These are phyloP conservation scores for Acipenser oxyrinchus DNA, from an alignment of 2,797 vertebrate species.

Conservation along the genomic window DNA sequence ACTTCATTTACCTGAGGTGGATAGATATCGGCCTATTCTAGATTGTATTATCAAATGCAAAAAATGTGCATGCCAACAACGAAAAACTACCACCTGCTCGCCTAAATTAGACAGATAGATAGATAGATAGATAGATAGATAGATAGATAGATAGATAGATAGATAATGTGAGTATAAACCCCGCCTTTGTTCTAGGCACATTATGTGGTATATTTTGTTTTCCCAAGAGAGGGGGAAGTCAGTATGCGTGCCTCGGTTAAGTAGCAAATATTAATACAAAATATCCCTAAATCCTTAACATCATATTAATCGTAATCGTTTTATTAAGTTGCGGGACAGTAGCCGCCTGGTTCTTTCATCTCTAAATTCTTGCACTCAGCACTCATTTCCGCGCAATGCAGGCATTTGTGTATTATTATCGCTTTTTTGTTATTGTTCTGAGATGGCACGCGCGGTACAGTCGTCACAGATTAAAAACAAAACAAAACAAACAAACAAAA, in stretches of 20 bases:
- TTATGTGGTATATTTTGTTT: too few species aligned
- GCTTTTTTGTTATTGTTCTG: conserved; percentile 11
- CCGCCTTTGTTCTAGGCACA: too few species aligned
- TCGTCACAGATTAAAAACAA: conserved; percentile 21
- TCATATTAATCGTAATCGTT: conserved; percentile 43
- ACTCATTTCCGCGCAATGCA: conserved; percentile 45
- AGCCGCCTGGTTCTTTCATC: conserved; percentile 43
- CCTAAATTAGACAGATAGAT: too few species aligned
- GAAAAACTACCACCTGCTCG: too few species aligned
- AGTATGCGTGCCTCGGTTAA: conserved; percentile 23
- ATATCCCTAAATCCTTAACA: conserved; percentile 35
- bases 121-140: too few species aligned
- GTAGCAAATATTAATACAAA: conserved; percentile 33
- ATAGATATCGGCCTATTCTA: too few species aligned
- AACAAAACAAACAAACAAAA: not conserved
- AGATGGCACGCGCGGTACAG: conserved; percentile 32
- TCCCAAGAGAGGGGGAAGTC: too few species aligned
- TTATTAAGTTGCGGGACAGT: conserved; percentile 49
- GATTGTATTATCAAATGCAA: too few species aligned
- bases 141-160: too few species aligned
- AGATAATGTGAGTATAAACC: too few species aligned
- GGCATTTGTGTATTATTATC: conserved; percentile 41
- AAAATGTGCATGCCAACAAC: too few species aligned
- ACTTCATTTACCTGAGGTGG: too few species aligned
- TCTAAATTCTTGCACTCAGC: conserved; percentile 43